phyloP scores from a whole-genome alignment of 2,888 invertebrate genomes.

The Tetropium fuscum region DNA sequence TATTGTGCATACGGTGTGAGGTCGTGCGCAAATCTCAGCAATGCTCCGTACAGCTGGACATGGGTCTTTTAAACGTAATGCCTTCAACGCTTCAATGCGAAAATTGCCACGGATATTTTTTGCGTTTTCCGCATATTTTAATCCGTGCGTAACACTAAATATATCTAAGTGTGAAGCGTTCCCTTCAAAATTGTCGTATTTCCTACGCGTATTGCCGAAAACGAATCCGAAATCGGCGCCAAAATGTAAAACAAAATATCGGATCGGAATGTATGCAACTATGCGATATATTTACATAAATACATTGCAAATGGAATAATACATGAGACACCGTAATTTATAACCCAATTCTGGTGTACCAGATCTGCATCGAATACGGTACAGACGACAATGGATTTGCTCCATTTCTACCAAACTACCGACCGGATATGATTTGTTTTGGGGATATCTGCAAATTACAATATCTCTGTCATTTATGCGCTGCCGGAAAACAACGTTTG shows the following conservation, averaged over 20 bases:
- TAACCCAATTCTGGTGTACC: conserved; percentile 49
- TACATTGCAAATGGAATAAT: conserved; percentile 52
- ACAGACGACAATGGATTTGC: background rate
- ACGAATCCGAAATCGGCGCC: too few species aligned
- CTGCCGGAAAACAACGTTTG: too few species aligned
- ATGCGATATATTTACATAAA: conserved; percentile 51
- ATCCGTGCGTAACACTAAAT: too few species aligned
- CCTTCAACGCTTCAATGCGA: too few species aligned
- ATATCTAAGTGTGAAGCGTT: too few species aligned
- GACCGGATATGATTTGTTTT: background rate
- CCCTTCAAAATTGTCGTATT: too few species aligned
- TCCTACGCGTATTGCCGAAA: too few species aligned
- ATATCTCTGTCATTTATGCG: too few species aligned
- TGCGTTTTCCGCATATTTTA: too few species aligned
- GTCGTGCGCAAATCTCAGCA: conserved; percentile 22
- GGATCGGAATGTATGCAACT: conserved; percentile 39
- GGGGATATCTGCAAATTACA: too few species aligned
- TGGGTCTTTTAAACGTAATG: too few species aligned
- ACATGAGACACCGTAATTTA: conserved; percentile 50
- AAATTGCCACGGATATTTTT: too few species aligned
- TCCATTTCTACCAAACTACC: background rate
- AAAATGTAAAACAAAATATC: conserved; percentile 43
- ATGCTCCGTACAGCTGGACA: background rate
- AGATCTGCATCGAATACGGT: conserved; percentile 38
- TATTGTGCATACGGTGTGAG: conserved; percentile 7